A percentile compares a stretch with the other conserved stretches of the same genome.
Conservation (phyloP, 2,113 vertebrate genomes). For the Atherinomorus stipes region DNA sequence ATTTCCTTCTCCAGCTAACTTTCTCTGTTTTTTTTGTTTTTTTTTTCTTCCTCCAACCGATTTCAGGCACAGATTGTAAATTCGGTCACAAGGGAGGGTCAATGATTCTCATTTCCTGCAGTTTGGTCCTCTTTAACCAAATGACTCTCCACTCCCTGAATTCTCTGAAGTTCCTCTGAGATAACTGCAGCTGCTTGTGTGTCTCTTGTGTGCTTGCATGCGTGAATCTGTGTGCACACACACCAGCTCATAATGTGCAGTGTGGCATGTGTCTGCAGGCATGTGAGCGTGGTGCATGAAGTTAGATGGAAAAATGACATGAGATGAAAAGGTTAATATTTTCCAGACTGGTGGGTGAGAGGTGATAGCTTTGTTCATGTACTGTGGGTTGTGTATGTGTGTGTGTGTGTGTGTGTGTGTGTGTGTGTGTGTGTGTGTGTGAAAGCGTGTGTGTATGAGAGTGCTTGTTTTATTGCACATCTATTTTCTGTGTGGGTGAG, state of each 20-base stretch:
- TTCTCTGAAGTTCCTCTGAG: constrained; percentile 64
- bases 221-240: constrained; percentile 14
- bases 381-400: constrained; percentile 21
- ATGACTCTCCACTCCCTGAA: constrained; percentile 72
- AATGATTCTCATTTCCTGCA: constrained; percentile 76
- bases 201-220: constrained; percentile 11
- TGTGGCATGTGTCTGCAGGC: constrained; percentile 41
- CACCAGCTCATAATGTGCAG: constrained; percentile 24
- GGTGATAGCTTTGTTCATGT: constrained; percentile 63
- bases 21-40: constrained; percentile 59
- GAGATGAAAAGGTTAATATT: constrained; percentile 77
- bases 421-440: constrained; percentile 23
- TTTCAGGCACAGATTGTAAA: constrained; percentile 73
- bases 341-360: constrained; percentile 72
- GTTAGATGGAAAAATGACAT: constrained; percentile 65
- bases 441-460: constrained; percentile 21
- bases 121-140: constrained; percentile 72
- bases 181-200: constrained; percentile 43
- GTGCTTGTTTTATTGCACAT: constrained; percentile 24
- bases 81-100: constrained; percentile 73
- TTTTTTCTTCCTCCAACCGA: constrained; percentile 69
- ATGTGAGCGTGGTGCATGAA: constrained; percentile 48
- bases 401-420: constrained; percentile 25
- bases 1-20: constrained; percentile 67
- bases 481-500: constrained; percentile 59